phyloP scores from a whole-genome alignment of 2,888 invertebrate species.

The Polyommatus icarus region DNA sequence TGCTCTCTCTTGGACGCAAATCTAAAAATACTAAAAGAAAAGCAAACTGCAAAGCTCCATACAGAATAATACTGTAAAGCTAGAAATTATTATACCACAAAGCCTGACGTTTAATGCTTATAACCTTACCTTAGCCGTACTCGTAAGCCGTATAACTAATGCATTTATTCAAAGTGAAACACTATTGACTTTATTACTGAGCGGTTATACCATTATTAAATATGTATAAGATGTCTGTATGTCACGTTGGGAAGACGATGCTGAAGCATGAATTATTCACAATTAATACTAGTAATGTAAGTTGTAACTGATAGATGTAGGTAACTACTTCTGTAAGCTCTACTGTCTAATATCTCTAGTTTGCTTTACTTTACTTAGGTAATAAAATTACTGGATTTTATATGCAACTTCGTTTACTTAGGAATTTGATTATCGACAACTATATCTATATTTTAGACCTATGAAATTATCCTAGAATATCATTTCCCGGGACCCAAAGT shows the following conservation, averaged over 20 bases:
- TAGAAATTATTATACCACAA: slow-evolving; percentile 25
- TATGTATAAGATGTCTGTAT: slow-evolving; percentile 54
- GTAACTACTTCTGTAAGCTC: not conserved
- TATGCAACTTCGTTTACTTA: no score
- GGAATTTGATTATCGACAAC: no score
- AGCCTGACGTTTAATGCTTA: slow-evolving; percentile 21
- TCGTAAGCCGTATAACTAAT: slow-evolving; percentile 21
- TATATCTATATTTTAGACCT: no score
- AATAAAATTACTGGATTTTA: no score
- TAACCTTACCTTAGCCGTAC: slow-evolving; percentile 13
- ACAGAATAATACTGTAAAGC: not conserved
- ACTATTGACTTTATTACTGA: slow-evolving; percentile 55
- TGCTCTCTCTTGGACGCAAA: not conserved
- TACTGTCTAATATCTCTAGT: no score
- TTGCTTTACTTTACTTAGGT: no score
- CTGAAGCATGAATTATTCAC: slow-evolving; percentile 56
- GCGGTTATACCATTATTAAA: slow-evolving; percentile 55
- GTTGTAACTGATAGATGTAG: not conserved
- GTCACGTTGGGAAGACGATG: slow-evolving; percentile 51
- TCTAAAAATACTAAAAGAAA: not conserved
- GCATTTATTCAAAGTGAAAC: slow-evolving; percentile 29
- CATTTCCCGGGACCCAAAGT: no score
- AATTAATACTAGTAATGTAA: slow-evolving; percentile 19
- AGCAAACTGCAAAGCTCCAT: not conserved
- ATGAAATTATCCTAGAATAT: not conserved